These are phyloP conservation scores for Magallana nippona DNA, from an alignment of 2,888 invertebrate species.

Conservation along the genomic window DNA sequence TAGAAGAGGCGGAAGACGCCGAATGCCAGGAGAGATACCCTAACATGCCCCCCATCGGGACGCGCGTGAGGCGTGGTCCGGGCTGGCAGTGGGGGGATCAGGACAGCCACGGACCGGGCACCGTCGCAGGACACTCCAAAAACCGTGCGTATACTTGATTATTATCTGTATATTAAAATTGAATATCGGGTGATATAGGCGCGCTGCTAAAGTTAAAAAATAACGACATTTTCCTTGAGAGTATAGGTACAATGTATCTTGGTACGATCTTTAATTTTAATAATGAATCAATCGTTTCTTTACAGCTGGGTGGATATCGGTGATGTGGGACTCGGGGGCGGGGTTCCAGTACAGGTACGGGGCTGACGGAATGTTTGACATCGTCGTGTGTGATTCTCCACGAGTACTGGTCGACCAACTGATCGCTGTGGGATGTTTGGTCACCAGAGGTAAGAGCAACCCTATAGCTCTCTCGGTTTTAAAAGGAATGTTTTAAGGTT, in stretches of 20 bases:
- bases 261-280: too few relatives aligned
- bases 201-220: too few relatives aligned
- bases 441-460: conserved; percentile 31
- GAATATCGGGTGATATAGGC: too few relatives aligned
- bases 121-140: conserved; percentile 33
- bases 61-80: conserved; percentile 21
- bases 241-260: too few relatives aligned
- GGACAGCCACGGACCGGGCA: neutral
- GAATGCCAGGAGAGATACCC: conserved; percentile 34
- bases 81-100: neutral
- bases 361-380: conserved; percentile 18
- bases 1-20: neutral
- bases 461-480: too few relatives aligned
- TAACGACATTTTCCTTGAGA: too few relatives aligned
- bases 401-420: neutral
- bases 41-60: conserved; percentile 38
- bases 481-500: too few relatives aligned
- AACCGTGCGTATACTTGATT: neutral
- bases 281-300: too few relatives aligned
- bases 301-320: conserved; percentile 34
- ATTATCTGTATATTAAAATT: too few relatives aligned
- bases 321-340: conserved; percentile 35
- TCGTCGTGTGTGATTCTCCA: conserved; percentile 23
- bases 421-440: conserved; percentile 40
- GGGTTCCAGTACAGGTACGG: conserved; percentile 28